These are phyloP conservation scores for Eremophila alpestris DNA, from an alignment of 2,797 vertebrate genomes.

Conservation along the genomic window DNA sequence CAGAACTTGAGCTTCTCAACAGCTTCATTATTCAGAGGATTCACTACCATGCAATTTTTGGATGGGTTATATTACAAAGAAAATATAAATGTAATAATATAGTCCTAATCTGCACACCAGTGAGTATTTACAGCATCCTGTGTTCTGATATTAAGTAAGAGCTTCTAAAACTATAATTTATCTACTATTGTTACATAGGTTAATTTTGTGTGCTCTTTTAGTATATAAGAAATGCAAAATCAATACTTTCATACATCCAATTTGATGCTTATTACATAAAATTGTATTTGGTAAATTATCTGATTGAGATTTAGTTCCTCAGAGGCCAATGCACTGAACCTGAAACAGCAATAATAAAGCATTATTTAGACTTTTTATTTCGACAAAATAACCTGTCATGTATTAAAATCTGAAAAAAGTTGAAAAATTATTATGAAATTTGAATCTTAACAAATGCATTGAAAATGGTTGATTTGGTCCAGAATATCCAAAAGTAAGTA, in stretches of 20 bases:
- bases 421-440: fast-evolving
- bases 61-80: background rate
- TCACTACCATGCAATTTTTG: background rate
- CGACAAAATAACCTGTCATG: background rate
- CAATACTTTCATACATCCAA: background rate
- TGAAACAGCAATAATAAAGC: background rate
- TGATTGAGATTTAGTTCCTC: background rate
- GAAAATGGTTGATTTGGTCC: background rate
- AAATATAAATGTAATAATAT: background rate
- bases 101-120: background rate
- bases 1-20: background rate
- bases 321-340: background rate
- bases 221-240: background rate
- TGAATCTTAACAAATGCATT: background rate
- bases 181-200: background rate
- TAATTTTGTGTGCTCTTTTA: background rate
- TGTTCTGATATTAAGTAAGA: background rate
- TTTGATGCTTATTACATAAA: background rate
- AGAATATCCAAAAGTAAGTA: background rate
- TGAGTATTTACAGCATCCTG: background rate
- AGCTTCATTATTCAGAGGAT: background rate
- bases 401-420: background rate
- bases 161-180: background rate
- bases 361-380: background rate
- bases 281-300: background rate